Evolutionary conservation across 1,140 invertebrate species (phyloP).

Genomic region (Hyphantria cunea): DNA sequence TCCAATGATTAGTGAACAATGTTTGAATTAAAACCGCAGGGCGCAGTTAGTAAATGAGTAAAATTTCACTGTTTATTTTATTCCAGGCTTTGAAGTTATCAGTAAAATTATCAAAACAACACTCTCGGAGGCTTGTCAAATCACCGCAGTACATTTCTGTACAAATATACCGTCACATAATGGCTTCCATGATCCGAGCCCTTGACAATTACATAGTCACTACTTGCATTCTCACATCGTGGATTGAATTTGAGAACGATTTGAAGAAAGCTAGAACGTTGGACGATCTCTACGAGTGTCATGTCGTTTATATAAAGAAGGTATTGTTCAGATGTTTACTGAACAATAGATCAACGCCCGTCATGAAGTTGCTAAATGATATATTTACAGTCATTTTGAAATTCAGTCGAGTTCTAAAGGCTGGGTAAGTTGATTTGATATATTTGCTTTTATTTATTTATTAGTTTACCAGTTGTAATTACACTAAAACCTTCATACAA

Average conservation of each 20-base stretch:
- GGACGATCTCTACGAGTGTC: slow-evolving; percentile 86
- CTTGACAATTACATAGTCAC: slow-evolving; percentile 88
- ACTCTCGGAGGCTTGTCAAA: slow-evolving; percentile 70
- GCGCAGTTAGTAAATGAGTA: too few relatives aligned
- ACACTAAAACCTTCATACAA: too few relatives aligned
- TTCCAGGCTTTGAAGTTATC: slow-evolving; percentile 80
- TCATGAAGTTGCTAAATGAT: slow-evolving; percentile 85
- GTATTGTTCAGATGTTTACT: slow-evolving; percentile 87
- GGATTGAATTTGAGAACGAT: slow-evolving; percentile 86
- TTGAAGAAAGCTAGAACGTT: slow-evolving; percentile 84
- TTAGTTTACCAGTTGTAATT: too few relatives aligned
- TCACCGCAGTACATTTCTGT: slow-evolving; percentile 84
- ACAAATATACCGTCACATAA: slow-evolving; percentile 86
- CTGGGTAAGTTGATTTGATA: slow-evolving; percentile 67
- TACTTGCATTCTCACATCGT: slow-evolving; percentile 86
- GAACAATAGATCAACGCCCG: slow-evolving; percentile 85
- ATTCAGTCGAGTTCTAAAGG: slow-evolving; percentile 83
- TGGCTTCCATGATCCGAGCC: slow-evolving; percentile 88
- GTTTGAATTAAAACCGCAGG: too few relatives aligned
- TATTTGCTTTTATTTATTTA: slow-evolving; percentile 6
- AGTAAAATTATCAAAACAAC: slow-evolving; percentile 78
- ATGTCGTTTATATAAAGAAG: slow-evolving; percentile 87
- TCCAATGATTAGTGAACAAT: background rate
- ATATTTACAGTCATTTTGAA: slow-evolving; percentile 87
- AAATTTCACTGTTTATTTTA: slow-evolving; percentile 23